Conservation (phyloP, 2,888 invertebrate genomes). For the Eilema depressum region DNA sequence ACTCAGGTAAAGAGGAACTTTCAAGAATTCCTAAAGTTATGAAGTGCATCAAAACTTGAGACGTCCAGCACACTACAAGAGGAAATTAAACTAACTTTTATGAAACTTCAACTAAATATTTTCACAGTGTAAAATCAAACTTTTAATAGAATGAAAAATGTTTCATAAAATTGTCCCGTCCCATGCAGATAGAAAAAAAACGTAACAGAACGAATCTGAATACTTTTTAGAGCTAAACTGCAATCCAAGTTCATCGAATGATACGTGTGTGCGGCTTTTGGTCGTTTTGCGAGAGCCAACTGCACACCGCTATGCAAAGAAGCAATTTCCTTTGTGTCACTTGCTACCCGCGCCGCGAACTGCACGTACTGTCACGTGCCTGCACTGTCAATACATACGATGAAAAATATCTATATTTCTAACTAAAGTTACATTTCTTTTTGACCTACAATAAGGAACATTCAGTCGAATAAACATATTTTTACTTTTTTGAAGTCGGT, state of each 20-base stretch:
- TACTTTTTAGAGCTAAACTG: conserved; percentile 13
- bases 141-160: conserved; percentile 35
- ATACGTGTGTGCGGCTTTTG: conserved; percentile 42
- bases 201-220: neutral
- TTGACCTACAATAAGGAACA: neutral
- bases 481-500: too few relatives aligned
- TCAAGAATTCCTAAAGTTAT: conserved; percentile 36
- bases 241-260: conserved; percentile 34
- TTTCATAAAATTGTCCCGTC: conserved; percentile 16
- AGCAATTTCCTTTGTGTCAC: conserved; percentile 66
- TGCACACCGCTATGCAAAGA: conserved; percentile 50
- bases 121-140: conserved; percentile 33
- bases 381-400: conserved; percentile 39
- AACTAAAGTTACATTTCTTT: neutral
- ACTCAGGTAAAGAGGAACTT: conserved; percentile 27
- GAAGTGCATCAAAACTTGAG: conserved; percentile 36
- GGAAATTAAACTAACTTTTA: conserved; percentile 49
- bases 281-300: conserved; percentile 37
- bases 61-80: conserved; percentile 29
- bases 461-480: too few relatives aligned
- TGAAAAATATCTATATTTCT: conserved; percentile 33
- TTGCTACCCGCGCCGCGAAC: conserved; percentile 46
- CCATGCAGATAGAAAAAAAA: neutral
- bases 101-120: conserved; percentile 32
- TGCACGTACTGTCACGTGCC: conserved; percentile 43